These are phyloP conservation scores for Calycopis cecrops DNA, from an alignment of 1,140 invertebrate species.

Conservation along the genomic window DNA sequence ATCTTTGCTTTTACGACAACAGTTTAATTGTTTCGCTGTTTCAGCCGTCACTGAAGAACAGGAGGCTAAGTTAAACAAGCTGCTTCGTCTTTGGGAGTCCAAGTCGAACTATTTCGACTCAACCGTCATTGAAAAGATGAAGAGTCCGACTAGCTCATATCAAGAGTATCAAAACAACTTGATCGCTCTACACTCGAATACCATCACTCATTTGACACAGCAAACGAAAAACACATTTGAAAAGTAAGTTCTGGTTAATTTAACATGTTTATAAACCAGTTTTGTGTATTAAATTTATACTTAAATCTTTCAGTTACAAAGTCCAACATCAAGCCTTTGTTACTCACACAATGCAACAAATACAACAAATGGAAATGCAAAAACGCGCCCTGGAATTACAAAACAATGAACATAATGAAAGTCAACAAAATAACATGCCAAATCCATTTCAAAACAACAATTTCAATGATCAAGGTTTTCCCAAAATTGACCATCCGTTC, in stretches of 20 bases:
- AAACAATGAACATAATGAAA: conserved; percentile 50
- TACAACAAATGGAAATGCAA: conserved; percentile 89
- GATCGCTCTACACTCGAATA: conserved; percentile 84
- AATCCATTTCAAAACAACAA: conserved; percentile 51
- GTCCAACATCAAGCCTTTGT: conserved; percentile 97
- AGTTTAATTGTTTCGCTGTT: conserved; percentile 59
- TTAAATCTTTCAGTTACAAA: conserved; percentile 79
- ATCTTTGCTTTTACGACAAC: conserved; percentile 46
- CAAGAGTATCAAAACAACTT: conserved; percentile 90
- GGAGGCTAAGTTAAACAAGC: conserved; percentile 91
- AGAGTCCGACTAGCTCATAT: conserved; percentile 85
- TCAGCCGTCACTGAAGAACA: conserved; percentile 90
- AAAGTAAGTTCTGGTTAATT: conserved; percentile 68
- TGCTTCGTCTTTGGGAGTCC: conserved; percentile 95
- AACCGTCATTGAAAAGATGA: conserved; percentile 89
- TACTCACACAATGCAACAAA: conserved; percentile 90
- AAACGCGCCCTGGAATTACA: conserved; percentile 85
- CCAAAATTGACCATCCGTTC: conserved; percentile 39
- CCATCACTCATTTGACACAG: conserved; percentile 84
- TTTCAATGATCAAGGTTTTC: conserved; percentile 56
- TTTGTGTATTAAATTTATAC: conserved; percentile 14
- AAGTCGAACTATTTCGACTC: conserved; percentile 95
- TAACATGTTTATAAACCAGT: not conserved
- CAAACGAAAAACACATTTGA: conserved; percentile 86
- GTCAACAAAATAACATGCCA: conserved; percentile 42